Evolutionary conservation across 37 sponge, comb jelly and placozoan genomes (phyloP).

Genomic region (Ianthella basta): DNA sequence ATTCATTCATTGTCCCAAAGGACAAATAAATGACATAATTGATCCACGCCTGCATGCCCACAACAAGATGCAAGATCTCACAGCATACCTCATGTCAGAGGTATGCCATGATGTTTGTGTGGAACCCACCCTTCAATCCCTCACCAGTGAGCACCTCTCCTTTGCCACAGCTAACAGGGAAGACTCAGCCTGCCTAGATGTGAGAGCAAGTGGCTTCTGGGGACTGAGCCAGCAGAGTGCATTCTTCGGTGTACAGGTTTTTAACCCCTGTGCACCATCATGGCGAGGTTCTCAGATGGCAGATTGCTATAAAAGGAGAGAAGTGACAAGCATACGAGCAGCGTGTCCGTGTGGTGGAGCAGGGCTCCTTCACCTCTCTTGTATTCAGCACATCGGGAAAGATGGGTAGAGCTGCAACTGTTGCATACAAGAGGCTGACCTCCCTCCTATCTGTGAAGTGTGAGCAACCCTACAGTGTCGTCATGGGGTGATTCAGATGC

Average conservation of each 20-base stretch:
- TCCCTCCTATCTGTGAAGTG: not conserved
- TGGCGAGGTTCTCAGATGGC: not conserved
- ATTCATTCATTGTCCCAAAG: too few relatives aligned
- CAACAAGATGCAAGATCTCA: not conserved
- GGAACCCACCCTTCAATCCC: not conserved
- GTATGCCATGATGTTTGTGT: not conserved
- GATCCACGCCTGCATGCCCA: too few relatives aligned
- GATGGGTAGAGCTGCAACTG: not conserved
- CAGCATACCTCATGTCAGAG: not conserved
- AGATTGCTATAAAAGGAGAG: not conserved
- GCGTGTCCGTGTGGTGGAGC: slow-evolving; percentile 13
- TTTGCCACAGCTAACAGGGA: not conserved
- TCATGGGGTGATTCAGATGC: not conserved
- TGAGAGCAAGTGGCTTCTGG: slow-evolving; percentile 1
- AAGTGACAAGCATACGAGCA: not conserved
- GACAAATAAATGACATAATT: too few relatives aligned
- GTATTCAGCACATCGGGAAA: slow-evolving; percentile 3
- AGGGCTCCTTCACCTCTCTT: slow-evolving; percentile 26
- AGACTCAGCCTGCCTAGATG: not conserved
- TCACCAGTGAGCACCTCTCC: not conserved
- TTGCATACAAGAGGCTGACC: not conserved
- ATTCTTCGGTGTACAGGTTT: not conserved
- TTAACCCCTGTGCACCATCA: not conserved
- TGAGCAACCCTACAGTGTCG: not conserved
- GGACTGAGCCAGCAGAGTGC: slow-evolving; percentile 1